These are phyloP conservation scores for Lontra canadensis DNA, from an alignment of 2,113 vertebrate species.

Conservation along the genomic window DNA sequence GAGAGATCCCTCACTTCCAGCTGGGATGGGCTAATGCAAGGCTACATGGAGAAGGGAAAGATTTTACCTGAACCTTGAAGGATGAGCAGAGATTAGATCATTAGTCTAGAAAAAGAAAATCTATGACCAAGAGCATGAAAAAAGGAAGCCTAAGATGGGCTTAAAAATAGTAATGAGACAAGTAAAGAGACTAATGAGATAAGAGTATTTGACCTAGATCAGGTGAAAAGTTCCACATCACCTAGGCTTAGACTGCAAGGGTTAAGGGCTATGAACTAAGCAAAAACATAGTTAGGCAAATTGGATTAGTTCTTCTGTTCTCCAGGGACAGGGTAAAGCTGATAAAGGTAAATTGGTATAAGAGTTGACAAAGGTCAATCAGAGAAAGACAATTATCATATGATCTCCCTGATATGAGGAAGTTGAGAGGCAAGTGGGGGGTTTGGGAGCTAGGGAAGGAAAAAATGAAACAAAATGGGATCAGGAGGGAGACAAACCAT, in stretches of 20 bases:
- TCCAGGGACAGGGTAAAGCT: not conserved
- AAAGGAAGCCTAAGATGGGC: not conserved
- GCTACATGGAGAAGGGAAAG: conserved; percentile 54
- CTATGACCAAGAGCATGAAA: conserved; percentile 43
- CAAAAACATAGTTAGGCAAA: conserved; percentile 6
- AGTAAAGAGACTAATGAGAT: not conserved
- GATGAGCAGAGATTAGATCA: conserved; percentile 28
- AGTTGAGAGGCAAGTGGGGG: too few relatives aligned
- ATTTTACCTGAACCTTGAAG: conserved; percentile 50
- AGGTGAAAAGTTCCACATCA: not conserved
- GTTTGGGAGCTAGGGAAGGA: too few relatives aligned
- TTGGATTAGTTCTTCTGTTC: not conserved
- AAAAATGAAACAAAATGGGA: too few relatives aligned
- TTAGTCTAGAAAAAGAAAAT: conserved; percentile 47
- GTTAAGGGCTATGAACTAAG: not conserved
- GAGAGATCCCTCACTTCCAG: conserved; percentile 39
- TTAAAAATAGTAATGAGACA: conserved; percentile 45
- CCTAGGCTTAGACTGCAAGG: not conserved
- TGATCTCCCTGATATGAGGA: too few relatives aligned
- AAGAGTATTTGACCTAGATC: not conserved
- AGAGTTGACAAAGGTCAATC: not conserved
- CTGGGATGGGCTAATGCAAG: conserved; percentile 45
- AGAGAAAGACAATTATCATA: too few relatives aligned
- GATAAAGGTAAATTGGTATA: not conserved
- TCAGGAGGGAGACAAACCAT: too few relatives aligned